phyloP scores from a whole-genome alignment of 2,113 vertebrate genomes.

The Channa maculata region DNA sequence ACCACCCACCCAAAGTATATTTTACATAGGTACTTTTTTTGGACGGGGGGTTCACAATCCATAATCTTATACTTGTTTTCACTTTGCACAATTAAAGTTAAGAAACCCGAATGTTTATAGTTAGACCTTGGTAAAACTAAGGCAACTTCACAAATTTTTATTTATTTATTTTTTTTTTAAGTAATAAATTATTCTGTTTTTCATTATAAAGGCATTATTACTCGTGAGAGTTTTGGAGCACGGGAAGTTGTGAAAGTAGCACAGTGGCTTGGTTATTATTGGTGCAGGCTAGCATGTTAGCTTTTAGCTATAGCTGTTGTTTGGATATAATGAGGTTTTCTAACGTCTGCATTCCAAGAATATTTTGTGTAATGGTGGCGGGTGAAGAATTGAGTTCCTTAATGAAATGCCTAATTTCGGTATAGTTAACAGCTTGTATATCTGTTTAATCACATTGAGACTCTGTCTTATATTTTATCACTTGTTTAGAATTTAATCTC shows the following conservation, averaged over 20 bases:
- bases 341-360: slow-evolving; percentile 5
- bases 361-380: not conserved
- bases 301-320: not conserved
- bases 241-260: slow-evolving; percentile 4
- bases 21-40: too few species aligned
- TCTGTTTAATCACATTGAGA: not conserved
- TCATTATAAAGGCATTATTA: not conserved
- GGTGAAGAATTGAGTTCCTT: not conserved
- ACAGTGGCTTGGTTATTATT: slow-evolving; percentile 17
- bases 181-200: too few species aligned
- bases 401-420: not conserved
- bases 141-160: not conserved
- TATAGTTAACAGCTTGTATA: not conserved
- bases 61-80: slow-evolving; percentile 1
- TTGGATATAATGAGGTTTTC: not conserved
- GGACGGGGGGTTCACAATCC: not conserved
- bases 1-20: not conserved
- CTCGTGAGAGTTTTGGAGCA: slow-evolving; percentile 2
- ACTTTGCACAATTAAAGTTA: slow-evolving; percentile 21
- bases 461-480: slow-evolving; percentile 13
- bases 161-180: too few species aligned
- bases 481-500: not conserved
- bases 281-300: not conserved
- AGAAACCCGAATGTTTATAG: slow-evolving; percentile 4
- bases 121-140: not conserved